Conservation (phyloP, 2,888 invertebrate genomes). For the Spodoptera littoralis region DNA sequence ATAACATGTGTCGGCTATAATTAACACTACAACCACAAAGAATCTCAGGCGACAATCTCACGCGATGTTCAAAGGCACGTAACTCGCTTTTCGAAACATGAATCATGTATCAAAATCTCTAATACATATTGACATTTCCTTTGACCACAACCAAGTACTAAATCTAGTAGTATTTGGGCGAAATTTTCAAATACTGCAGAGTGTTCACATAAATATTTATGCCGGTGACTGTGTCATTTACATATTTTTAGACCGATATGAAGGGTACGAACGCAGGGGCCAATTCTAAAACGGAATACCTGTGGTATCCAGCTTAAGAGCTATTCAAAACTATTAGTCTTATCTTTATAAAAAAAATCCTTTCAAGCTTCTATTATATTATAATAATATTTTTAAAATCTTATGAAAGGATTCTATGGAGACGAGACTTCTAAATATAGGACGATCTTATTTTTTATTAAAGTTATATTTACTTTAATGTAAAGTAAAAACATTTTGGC, state of each 20-base stretch:
- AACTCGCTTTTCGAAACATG: slow-evolving; percentile 24
- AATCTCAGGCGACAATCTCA: slow-evolving; percentile 15
- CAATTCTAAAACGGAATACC: slow-evolving; percentile 41
- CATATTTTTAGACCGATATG: slow-evolving; percentile 48
- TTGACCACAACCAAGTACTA: slow-evolving; percentile 22
- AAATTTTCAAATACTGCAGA: slow-evolving; percentile 46
- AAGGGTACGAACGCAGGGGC: slow-evolving; percentile 27
- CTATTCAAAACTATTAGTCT: slow-evolving; percentile 7
- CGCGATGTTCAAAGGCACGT: slow-evolving; percentile 11
- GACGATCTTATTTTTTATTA: no score
- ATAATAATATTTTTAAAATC: no score
- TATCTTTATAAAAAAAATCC: not conserved
- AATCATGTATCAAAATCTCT: slow-evolving; percentile 36
- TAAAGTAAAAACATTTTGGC: no score
- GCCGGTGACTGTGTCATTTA: slow-evolving; percentile 45
- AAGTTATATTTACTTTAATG: no score
- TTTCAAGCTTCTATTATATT: no score
- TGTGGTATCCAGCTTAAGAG: slow-evolving; percentile 24
- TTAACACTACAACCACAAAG: slow-evolving; percentile 17
- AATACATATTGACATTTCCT: slow-evolving; percentile 35
- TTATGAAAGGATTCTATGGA: no score
- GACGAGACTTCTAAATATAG: no score
- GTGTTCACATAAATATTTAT: slow-evolving; percentile 53
- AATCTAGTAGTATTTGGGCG: slow-evolving; percentile 38
- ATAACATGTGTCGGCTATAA: slow-evolving; percentile 3